Conservation (phyloP, 2,113 vertebrate genomes). For the Euleptes europaea region DNA sequence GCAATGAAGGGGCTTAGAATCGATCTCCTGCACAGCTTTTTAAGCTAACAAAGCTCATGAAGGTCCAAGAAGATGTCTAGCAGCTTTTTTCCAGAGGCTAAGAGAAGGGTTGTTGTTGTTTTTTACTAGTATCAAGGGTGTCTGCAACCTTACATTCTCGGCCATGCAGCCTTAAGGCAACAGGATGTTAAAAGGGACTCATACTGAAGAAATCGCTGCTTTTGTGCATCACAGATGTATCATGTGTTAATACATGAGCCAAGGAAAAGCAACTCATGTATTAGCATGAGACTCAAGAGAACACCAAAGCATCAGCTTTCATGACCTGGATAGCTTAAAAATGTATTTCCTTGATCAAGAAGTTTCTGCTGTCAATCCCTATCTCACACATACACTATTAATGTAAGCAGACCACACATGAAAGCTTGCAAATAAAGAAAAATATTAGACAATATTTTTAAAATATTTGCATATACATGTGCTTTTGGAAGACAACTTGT, state of each 20-base stretch:
- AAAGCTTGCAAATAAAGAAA: not conserved
- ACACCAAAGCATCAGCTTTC: not conserved
- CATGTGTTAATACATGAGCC: too few relatives aligned
- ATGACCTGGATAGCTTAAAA: not conserved
- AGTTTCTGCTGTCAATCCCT: not conserved
- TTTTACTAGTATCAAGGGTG: too few relatives aligned
- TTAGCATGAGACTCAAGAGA: not conserved
- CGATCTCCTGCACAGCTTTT: not conserved
- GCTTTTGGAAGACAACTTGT: not conserved
- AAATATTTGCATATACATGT: slow-evolving; percentile 24
- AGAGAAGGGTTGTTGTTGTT: too few relatives aligned
- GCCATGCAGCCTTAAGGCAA: too few relatives aligned
- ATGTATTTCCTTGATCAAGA: not conserved
- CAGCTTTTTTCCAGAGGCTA: not conserved
- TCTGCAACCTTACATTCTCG: too few relatives aligned
- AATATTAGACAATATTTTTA: slow-evolving; percentile 5
- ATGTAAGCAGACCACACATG: not conserved
- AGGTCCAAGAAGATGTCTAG: too few relatives aligned
- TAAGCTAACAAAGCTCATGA: not conserved
- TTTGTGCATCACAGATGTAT: too few relatives aligned
- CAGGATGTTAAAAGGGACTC: too few relatives aligned
- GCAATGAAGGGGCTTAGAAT: too few relatives aligned
- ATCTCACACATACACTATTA: not conserved
- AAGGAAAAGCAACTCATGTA: too few relatives aligned
- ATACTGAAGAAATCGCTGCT: too few relatives aligned